phyloP scores from a whole-genome alignment of 2,888 invertebrate species.

The Neoitamus cyanurus region DNA sequence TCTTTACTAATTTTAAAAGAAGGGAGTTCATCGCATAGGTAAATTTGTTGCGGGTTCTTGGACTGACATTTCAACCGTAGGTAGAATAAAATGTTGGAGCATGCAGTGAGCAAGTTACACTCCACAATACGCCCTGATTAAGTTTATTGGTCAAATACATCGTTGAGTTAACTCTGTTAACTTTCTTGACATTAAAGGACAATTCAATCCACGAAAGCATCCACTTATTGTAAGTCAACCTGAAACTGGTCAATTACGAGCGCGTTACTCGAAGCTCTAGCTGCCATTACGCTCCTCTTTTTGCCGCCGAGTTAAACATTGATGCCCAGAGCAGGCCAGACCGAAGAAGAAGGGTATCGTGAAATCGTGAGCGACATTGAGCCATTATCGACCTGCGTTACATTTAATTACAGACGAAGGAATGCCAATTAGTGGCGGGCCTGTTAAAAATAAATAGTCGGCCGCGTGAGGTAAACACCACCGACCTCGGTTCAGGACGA shows the following conservation, averaged over 20 bases:
- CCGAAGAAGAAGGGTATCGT: neutral
- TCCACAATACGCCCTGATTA: neutral
- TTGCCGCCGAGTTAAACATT: neutral
- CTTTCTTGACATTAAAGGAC: neutral
- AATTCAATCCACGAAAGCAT: neutral
- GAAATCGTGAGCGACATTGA: conserved; percentile 1
- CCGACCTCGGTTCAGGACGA: neutral
- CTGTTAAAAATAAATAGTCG: conserved; percentile 1
- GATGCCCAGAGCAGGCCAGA: neutral
- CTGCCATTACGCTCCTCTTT: neutral
- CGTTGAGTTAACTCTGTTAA: neutral
- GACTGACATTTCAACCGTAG: no score
- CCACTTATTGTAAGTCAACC: neutral
- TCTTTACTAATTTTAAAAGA: no score
- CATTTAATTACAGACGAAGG: neutral
- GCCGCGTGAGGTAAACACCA: neutral
- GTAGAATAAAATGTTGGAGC: no score
- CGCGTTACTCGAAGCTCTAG: neutral
- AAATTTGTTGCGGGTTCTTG: no score
- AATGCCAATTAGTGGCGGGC: neutral
- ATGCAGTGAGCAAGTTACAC: no score
- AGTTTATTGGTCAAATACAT: neutral
- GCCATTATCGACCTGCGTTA: neutral
- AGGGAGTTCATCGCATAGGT: no score
- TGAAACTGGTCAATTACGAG: neutral